These are phyloP conservation scores for Ara ararauna DNA, from an alignment of 2,797 vertebrate genomes.

Conservation along the genomic window DNA sequence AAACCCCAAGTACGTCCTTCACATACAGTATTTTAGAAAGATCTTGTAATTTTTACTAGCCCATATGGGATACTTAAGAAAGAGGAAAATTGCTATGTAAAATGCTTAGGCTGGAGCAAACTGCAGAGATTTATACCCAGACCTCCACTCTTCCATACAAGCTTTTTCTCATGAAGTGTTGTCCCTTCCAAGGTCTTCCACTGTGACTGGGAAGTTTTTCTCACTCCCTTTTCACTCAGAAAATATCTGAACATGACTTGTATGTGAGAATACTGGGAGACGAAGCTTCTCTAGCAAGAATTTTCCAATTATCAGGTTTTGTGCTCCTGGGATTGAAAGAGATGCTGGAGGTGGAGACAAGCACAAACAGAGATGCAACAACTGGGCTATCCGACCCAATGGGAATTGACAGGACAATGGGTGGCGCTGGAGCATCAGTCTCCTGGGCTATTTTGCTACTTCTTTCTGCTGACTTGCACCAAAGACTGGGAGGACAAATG, in stretches of 20 bases:
- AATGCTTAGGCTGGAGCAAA: not conserved
- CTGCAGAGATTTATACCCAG: not conserved
- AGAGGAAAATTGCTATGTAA: not conserved
- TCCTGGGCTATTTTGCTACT: not conserved
- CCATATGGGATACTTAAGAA: not conserved
- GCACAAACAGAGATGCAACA: not conserved
- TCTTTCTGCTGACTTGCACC: not conserved
- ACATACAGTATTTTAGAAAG: not conserved
- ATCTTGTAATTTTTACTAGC: not conserved
- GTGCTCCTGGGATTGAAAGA: not conserved
- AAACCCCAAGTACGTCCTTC: not conserved
- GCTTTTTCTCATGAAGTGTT: not conserved
- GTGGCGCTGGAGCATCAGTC: fast-evolving
- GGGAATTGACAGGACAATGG: not conserved
- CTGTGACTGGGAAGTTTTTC: not conserved
- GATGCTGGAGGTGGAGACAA: not conserved
- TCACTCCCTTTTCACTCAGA: not conserved
- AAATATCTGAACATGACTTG: not conserved
- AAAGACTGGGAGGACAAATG: not conserved
- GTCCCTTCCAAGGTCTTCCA: not conserved
- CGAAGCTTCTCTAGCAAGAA: not conserved
- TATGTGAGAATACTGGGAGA: not conserved
- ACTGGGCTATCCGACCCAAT: not conserved
- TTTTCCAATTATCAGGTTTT: not conserved
- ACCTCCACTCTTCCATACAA: not conserved